Percentiles rank a stretch among this genome's conserved stretches.
Conservation (phyloP, 2,113 vertebrate genomes). For the Saccopteryx leptura region DNA sequence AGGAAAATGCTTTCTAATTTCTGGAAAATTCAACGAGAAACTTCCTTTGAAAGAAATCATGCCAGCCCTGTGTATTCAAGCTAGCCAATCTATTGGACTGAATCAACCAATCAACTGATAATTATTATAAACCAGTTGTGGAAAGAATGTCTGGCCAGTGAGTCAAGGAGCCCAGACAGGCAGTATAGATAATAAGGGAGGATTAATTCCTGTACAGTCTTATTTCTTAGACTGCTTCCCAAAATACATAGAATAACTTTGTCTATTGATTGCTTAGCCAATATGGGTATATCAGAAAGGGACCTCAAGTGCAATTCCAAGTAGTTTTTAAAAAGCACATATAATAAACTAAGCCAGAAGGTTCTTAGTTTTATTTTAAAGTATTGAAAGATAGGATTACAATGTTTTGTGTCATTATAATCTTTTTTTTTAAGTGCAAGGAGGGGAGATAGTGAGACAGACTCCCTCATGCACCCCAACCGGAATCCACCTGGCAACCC, state of each 20-base stretch:
- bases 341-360: background rate
- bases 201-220: background rate
- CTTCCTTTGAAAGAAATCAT: slow-evolving; percentile 30
- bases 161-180: background rate
- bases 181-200: background rate
- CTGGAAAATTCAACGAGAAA: slow-evolving; percentile 30
- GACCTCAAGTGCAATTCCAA: background rate
- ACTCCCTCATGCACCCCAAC: too few relatives aligned
- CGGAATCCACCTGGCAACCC: too few relatives aligned
- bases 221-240: background rate
- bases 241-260: background rate
- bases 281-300: background rate
- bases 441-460: too few relatives aligned
- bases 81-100: background rate
- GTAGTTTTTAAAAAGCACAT: background rate
- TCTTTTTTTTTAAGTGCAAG: background rate
- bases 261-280: background rate
- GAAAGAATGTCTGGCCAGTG: background rate
- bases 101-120: background rate
- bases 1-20: slow-evolving; percentile 56
- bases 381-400: slow-evolving; percentile 15
- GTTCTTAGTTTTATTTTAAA: slow-evolving; percentile 43
- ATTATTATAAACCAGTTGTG: background rate
- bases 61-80: background rate
- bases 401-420: background rate